Percentiles rank a stretch among this genome's conserved stretches.
phyloP scores from a whole-genome alignment of 2,113 vertebrate species.

The Psilopsiagon aymara region DNA sequence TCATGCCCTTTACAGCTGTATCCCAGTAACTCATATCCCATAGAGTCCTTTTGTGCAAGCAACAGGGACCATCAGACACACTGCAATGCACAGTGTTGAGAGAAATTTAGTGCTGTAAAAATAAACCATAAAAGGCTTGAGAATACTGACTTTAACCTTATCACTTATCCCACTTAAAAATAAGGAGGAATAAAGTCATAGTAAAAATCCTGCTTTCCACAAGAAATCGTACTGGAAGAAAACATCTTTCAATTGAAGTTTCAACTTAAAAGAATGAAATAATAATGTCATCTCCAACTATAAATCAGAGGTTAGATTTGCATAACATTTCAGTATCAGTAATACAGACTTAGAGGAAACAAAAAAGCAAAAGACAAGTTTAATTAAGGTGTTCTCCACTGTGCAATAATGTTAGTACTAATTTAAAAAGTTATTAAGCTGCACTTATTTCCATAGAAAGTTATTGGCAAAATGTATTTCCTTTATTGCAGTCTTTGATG shows the following conservation, averaged over 20 bases:
- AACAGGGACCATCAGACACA: background rate
- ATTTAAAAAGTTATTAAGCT: slow-evolving; percentile 46
- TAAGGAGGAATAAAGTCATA: background rate
- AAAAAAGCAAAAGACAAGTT: slow-evolving; percentile 4
- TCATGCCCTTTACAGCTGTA: background rate
- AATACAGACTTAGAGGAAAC: background rate
- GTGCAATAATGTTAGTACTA: slow-evolving; percentile 5
- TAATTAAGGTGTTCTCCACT: slow-evolving; percentile 53
- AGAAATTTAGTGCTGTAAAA: background rate
- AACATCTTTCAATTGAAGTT: background rate
- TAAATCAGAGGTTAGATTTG: background rate
- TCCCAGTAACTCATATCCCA: background rate
- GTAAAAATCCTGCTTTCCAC: slow-evolving; percentile 3
- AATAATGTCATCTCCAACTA: background rate
- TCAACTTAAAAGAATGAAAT: background rate
- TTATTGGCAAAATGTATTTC: slow-evolving; percentile 50
- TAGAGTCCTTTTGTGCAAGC: background rate
- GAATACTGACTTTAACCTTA: background rate
- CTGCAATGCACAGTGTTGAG: background rate
- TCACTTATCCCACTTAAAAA: background rate
- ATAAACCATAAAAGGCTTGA: background rate
- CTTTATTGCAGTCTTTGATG: slow-evolving; percentile 51
- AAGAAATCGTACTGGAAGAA: background rate
- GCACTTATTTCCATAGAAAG: slow-evolving; percentile 57
- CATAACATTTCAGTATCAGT: background rate